phyloP scores from a whole-genome alignment of 2,797 vertebrate species.

The Columba guinea region DNA sequence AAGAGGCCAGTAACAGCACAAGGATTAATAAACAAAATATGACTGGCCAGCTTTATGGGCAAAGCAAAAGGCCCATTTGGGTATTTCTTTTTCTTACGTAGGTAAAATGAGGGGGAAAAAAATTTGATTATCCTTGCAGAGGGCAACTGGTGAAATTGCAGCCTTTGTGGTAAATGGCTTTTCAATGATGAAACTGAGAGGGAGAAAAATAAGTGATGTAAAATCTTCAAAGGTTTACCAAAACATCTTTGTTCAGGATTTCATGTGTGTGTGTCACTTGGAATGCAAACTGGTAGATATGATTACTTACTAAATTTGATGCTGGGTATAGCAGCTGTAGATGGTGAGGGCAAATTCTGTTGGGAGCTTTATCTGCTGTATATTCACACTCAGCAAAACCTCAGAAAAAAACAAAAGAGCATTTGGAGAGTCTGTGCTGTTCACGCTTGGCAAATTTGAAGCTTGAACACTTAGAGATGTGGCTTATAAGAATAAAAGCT shows the following conservation, averaged over 20 bases:
- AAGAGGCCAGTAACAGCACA: neutral
- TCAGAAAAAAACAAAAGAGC: neutral
- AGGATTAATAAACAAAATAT: constrained; percentile 11
- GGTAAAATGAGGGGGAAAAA: neutral
- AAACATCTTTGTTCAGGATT: neutral
- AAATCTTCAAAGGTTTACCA: neutral
- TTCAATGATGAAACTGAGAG: neutral
- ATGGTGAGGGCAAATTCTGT: neutral
- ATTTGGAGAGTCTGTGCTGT: neutral
- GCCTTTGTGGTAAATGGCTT: neutral
- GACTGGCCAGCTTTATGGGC: neutral
- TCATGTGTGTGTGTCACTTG: neutral
- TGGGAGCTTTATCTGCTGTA: neutral
- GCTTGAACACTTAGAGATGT: neutral
- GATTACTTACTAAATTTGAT: neutral
- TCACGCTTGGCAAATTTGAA: neutral
- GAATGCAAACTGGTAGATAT: neutral
- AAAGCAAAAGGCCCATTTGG: neutral
- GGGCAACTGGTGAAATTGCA: neutral
- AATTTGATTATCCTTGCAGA: neutral
- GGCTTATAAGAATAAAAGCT: constrained; percentile 1
- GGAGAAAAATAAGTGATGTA: neutral
- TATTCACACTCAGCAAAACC: neutral
- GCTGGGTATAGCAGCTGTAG: neutral
- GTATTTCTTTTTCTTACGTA: neutral